Evolutionary conservation across 2,797 vertebrate genomes (phyloP).

Genomic region (Sternotherus odoratus): DNA sequence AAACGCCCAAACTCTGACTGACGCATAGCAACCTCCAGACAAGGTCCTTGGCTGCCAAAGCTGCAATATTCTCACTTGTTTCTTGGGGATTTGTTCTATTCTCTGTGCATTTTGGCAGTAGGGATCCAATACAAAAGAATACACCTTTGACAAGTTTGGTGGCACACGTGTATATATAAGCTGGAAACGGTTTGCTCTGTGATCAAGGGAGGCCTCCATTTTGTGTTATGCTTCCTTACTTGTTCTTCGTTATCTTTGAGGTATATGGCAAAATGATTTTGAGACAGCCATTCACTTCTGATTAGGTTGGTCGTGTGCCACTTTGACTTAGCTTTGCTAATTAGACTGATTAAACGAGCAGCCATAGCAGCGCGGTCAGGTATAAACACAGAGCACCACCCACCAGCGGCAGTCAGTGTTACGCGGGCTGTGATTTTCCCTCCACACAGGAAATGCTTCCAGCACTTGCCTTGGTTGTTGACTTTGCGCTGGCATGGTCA

Average conservation of each 20-base stretch:
- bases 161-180: background rate
- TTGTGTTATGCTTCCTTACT: background rate
- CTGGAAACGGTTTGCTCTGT: background rate
- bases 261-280: accelerated
- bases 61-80: slow-evolving; percentile 56
- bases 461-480: background rate
- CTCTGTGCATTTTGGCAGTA: slow-evolving; percentile 45
- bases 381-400: background rate
- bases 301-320: background rate
- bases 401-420: background rate
- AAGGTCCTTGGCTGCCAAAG: slow-evolving; percentile 87
- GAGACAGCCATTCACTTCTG: background rate
- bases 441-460: background rate
- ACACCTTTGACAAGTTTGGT: background rate
- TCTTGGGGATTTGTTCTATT: slow-evolving; percentile 28
- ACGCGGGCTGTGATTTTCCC: accelerated
- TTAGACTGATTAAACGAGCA: background rate
- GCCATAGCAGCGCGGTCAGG: background rate
- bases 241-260: background rate
- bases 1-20: slow-evolving; percentile 73
- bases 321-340: background rate
- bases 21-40: slow-evolving; percentile 85
- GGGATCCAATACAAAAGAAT: background rate
- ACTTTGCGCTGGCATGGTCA: background rate
- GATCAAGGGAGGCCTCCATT: background rate